phyloP scores from a whole-genome alignment of 2,113 vertebrate genomes.

The Chaetodon auriga region DNA sequence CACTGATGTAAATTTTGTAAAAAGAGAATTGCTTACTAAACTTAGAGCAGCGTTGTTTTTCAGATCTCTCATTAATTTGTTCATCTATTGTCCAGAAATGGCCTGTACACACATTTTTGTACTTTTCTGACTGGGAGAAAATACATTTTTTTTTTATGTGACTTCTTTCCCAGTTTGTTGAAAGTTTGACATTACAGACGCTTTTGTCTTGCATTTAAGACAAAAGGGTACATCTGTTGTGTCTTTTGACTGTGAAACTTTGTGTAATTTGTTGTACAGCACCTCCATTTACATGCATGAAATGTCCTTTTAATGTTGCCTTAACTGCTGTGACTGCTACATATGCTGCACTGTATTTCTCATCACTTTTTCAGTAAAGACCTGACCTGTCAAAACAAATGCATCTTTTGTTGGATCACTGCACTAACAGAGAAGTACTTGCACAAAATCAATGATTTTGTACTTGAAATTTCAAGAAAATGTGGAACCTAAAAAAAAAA shows the following conservation, averaged over 20 bases:
- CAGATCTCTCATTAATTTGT: neutral
- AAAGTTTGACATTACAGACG: slow-evolving; percentile 80
- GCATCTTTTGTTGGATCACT: too few relatives aligned
- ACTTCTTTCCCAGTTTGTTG: slow-evolving; percentile 80
- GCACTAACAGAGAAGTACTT: too few relatives aligned
- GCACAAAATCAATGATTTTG: too few relatives aligned
- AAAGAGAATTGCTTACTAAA: slow-evolving; percentile 71
- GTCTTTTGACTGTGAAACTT: slow-evolving; percentile 63
- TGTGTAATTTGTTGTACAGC: slow-evolving; percentile 82
- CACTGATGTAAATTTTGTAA: slow-evolving; percentile 52
- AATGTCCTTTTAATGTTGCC: slow-evolving; percentile 71
- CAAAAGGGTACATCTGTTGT: neutral
- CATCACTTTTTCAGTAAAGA: slow-evolving; percentile 84
- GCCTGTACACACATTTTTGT: slow-evolving; percentile 86
- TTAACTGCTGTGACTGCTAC: slow-evolving; percentile 85
- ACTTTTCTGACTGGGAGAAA: slow-evolving; percentile 82
- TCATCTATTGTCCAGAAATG: slow-evolving; percentile 43
- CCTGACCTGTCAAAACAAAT: slow-evolving; percentile 69
- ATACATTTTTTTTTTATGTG: slow-evolving; percentile 80
- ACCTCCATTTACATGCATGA: slow-evolving; percentile 82
- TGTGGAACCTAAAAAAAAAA: too few relatives aligned
- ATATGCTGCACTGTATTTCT: slow-evolving; percentile 74
- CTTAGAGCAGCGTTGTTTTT: slow-evolving; percentile 76
- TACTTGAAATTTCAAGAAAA: too few relatives aligned
- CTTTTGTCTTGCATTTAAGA: slow-evolving; percentile 76